These are phyloP conservation scores for Tragelaphus imberbis DNA, from an alignment of 2,113 vertebrate species.

Conservation along the genomic window DNA sequence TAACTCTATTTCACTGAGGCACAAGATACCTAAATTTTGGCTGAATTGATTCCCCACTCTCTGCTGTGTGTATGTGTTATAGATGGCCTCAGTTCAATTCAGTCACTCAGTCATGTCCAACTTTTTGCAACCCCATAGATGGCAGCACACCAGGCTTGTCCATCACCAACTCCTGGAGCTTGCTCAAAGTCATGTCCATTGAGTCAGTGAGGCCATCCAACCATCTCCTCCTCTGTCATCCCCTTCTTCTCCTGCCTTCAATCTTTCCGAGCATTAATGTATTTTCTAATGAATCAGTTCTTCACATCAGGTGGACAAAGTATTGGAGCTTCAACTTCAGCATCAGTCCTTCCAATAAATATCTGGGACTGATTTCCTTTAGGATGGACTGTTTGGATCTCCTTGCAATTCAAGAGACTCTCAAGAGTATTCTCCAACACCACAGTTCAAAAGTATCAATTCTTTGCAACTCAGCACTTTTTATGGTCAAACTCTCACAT, in stretches of 20 bases:
- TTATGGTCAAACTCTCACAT: not conserved
- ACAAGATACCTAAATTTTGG: not conserved
- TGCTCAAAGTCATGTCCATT: not conserved
- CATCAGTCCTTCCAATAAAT: not conserved
- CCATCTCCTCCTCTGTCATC: not conserved
- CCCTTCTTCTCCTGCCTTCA: not conserved
- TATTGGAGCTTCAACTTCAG: not conserved
- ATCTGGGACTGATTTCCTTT: not conserved
- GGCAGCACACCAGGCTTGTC: not conserved
- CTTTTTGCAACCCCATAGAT: not conserved
- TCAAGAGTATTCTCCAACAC: not conserved
- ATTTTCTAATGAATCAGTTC: not conserved
- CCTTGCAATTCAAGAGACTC: not conserved
- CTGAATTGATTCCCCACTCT: not conserved
- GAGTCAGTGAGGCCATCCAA: not conserved
- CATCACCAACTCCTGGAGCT: not conserved
- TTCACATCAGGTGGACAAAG: not conserved
- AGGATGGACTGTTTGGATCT: not conserved
- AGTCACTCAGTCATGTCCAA: not conserved
- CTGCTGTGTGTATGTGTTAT: not conserved
- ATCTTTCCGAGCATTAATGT: not conserved
- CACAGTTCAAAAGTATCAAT: not conserved
- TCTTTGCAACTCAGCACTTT: not conserved
- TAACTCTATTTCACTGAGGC: not conserved
- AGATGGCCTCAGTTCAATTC: not conserved